Evolutionary conservation across 2,797 vertebrate genomes (phyloP), one percentile per base, ranked within the genome.

Genomic region (Rhynchotus rufescens): DNA sequence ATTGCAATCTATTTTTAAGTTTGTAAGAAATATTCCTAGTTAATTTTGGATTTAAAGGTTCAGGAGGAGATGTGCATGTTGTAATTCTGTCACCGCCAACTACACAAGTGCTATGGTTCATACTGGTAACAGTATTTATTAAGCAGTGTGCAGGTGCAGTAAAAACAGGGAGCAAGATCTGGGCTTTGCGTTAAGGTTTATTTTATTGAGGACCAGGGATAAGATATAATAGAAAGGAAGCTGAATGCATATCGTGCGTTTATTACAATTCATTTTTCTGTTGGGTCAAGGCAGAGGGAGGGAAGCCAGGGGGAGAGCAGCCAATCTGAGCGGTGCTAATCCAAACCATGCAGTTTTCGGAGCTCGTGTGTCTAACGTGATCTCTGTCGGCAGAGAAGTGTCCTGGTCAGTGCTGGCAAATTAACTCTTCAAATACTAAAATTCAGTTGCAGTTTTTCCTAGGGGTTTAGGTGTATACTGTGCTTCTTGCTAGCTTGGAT

Each of bases 251-350:
- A 88, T 95, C 54, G 9, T 84, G 83, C 90, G 80, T 57, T 65
- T 94, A 94, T 49, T 21, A 47, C 78, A 92, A 81, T 94, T 92
- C 94, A 40, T 96, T 97, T 94, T 88, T 71, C 73, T 86, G 7
- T 51, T 86, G 94, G 91, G 90, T 96, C 94, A 60, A 79, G 93
- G 80, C 75, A 96, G 92, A 94, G 97, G 96, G 94, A 97, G 88
- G 85, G 91, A 95, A 95, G 97, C 97, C 97, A 97, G 96, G 95
- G 93, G 97, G 97, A 97, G 97, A 81, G 54, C 93, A 96, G 97
- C 97, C 98, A 98, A 97, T 96, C 93, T 91, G 95, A 97, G 94
- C 94, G 94, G 89, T 76, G 89, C 95, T 98, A 99, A 99, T 99
- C 96, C 85, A 97, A 98, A 98, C 98, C 98, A 99, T 98, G 98